Evolutionary conservation across 2,113 vertebrate species (phyloP), one percentile per base, ranked within the genome.

Genomic region (Marmota monax): DNA sequence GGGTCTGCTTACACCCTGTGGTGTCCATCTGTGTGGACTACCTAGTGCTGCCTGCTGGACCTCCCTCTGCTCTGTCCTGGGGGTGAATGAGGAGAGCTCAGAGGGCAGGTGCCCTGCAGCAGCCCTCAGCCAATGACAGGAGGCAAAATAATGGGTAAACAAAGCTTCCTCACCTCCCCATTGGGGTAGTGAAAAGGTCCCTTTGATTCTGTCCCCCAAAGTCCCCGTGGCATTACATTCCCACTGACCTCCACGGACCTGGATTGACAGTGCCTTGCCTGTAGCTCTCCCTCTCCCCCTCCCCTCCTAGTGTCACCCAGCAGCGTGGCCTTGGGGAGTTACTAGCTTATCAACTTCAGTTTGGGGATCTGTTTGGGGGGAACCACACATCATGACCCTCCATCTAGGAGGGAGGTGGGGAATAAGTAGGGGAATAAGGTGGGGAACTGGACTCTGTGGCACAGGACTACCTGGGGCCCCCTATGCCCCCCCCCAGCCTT

Each of bases 181-280:
- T 39, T 27, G 10, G 39, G 7, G 16, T 29, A 10, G 4, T 42
- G 13, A 32, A 34, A 25, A 77, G 51, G 7, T 1, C 34, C 45
- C 1, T 7, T 45, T 27, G 13, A 8, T 23, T 11, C 27, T 20
- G 23, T 73, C 48, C 37, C 25, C 22, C 9, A 53, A 22, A 61
- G 1, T 14, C 32, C 4, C 63, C 16, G 25, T 16, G 39, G 58
- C 39, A 13, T 22, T 17, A 25, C 45, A 25, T 22, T 63, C 17
- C n/a, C 25, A 1, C 0, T 6, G 67, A 9, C n/a, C 34, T 23
- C 22, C 1, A 4, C 10, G 34, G 61, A 20, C 29, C 32, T 4
- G 13, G 18, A 5, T 82, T 0, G 3, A 13, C 10, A 10, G 10
- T 10, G 6, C 16, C 4, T 0, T 23, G 2, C 12, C 20, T 61